Percentiles rank a stretch among this genome's conserved stretches.
These are phyloP conservation scores for Puffinus mauretanicus DNA, from an alignment of 2,113 vertebrate species.

Conservation along the genomic window DNA sequence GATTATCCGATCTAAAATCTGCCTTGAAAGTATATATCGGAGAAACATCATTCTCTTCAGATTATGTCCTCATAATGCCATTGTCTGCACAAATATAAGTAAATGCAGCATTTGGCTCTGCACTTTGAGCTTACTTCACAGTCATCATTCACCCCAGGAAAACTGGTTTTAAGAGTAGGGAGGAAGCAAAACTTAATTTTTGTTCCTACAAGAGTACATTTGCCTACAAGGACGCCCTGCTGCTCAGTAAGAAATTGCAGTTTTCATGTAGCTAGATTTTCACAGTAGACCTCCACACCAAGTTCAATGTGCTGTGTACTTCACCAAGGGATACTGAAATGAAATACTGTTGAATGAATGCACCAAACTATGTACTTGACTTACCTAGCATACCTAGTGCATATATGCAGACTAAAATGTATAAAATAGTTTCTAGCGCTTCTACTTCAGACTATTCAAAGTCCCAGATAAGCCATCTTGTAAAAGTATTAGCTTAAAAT, in stretches of 20 bases:
- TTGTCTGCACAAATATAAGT: slow-evolving; percentile 56
- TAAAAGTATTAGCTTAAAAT: background rate
- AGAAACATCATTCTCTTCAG: slow-evolving; percentile 47
- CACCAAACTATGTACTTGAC: background rate
- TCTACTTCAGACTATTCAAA: background rate
- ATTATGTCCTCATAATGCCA: slow-evolving; percentile 44
- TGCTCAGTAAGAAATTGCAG: background rate
- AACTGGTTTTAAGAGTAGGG: background rate
- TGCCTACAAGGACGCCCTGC: background rate
- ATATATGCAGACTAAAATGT: background rate
- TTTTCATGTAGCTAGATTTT: background rate
- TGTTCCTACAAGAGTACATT: background rate
- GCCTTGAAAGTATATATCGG: slow-evolving; percentile 34
- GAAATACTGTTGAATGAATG: background rate
- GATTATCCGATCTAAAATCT: slow-evolving; percentile 31
- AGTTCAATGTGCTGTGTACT: background rate
- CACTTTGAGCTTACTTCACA: slow-evolving; percentile 52
- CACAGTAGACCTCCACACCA: background rate
- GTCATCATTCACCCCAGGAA: slow-evolving; percentile 29
- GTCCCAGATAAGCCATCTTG: background rate
- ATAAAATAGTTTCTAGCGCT: background rate
- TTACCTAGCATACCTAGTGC: background rate
- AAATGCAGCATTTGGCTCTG: slow-evolving; percentile 53
- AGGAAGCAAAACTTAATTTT: background rate
- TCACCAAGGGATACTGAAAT: background rate